phyloP scores from a whole-genome alignment of 2,797 vertebrate species.

The Amniataba percoides region DNA sequence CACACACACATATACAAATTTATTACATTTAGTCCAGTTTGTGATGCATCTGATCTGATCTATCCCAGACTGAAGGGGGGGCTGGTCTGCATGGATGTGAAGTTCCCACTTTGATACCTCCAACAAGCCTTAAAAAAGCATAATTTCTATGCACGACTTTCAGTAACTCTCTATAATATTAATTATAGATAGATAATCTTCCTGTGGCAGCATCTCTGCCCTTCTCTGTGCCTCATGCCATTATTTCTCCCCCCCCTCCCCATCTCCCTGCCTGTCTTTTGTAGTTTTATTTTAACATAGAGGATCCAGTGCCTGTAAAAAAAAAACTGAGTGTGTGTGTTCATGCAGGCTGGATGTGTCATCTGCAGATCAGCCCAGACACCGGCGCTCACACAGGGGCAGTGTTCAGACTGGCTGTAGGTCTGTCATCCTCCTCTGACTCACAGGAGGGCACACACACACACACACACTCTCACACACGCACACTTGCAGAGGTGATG shows the following conservation, averaged over 20 bases:
- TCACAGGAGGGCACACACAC: conserved; percentile 54
- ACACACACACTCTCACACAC: background rate
- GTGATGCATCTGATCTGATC: background rate
- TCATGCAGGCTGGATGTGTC: conserved; percentile 51
- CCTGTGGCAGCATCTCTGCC: conserved; percentile 5
- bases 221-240: background rate
- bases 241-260: too few relatives aligned
- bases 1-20: too few relatives aligned
- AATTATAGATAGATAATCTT: background rate
- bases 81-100: conserved; percentile 44
- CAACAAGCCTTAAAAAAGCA: conserved; percentile 2
- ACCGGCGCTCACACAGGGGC: background rate
- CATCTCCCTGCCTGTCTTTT: background rate
- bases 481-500: conserved; percentile 3
- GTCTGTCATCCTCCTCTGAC: conserved; percentile 68
- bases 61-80: background rate
- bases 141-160: background rate
- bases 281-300: background rate
- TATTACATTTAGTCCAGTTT: background rate
- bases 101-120: background rate
- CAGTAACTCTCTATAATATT: background rate
- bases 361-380: conserved; percentile 50
- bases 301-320: conserved; percentile 14
- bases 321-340: conserved; percentile 21
- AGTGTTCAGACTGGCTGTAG: conserved; percentile 23